Base-by-base conservation (phyloP, 92 coral and sea anemone genomes). In the Zoanthus solanderi region DNA sequence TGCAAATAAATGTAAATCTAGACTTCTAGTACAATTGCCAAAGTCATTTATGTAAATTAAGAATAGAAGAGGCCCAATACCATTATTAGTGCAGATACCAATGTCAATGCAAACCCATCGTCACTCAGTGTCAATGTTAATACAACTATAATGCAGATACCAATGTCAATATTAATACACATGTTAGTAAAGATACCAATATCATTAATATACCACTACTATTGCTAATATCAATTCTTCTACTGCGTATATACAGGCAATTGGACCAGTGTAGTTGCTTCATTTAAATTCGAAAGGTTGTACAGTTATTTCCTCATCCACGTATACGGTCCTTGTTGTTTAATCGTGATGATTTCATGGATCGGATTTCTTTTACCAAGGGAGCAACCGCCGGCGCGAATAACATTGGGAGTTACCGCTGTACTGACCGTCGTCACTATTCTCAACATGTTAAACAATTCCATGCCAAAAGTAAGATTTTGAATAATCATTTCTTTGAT, bases 381-480 rank as follows among this genome's bases (percentile, higher is more conserved):
- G n/a, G 93, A 92, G 66, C 97, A 96, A 68, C 95, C 99, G 60
- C 99, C 99, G 31, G 99, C 99, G 71, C 98, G 99, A 61, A 85
- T 97, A 75, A 95, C 99, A 69, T 87, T 97, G 78, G 99, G 99
- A 32, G 98, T 97, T 57, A 97, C 99, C 61, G 95, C 97, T 58
- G 97, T 97, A 67, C 90, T 97, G 8, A 97, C 99, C 29, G 98
- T 96, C 48, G 99, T 97, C 78, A 97, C 99, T 46, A 92, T 97
- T 58, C 88, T 97, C 6, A 97, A 97, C 79, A 92, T 97, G 98
- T 92, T 96, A 5, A 97, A 97, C 90, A 97, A 97, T 76, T 92
- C 97, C n/a, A 97, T 97, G 99, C 99, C 99, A 63, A 97, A 97
- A 96, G 99, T 95, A 89, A 67, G 78, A 34, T 16, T 42, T 17